Evolutionary conservation across 2,797 vertebrate species (phyloP).

Genomic region (Leucoraja ocellata): DNA sequence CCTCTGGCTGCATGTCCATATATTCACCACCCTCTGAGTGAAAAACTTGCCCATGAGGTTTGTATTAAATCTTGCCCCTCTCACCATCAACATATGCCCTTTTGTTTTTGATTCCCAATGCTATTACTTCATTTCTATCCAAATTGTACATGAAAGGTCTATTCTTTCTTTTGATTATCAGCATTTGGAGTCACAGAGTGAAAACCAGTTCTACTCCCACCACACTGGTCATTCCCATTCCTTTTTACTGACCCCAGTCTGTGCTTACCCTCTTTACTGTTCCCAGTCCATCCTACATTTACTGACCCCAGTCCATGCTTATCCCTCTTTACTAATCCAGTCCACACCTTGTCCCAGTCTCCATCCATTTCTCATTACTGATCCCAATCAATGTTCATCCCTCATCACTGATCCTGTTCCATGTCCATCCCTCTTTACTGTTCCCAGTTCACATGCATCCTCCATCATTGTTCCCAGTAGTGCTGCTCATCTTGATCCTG

Average conservation of each 20-base stretch:
- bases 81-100: no score
- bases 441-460: no score
- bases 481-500: neutral
- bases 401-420: neutral
- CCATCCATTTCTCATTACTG: neutral
- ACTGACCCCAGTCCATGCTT: neutral
- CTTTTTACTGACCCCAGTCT: neutral
- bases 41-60: no score
- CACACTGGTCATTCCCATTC: neutral
- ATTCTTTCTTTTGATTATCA: neutral
- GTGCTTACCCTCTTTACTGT: neutral
- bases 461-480: neutral
- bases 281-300: neutral
- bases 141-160: neutral
- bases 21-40: no score
- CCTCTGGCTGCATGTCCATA: no score
- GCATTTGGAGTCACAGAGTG: neutral
- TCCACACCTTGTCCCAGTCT: neutral
- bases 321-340: neutral
- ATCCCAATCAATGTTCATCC: neutral
- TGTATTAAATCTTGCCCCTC: no score
- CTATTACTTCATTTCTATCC: neutral
- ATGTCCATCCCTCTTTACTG: neutral
- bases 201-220: neutral
- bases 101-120: no score